Percentiles rank a stretch among this genome's conserved stretches.
These are phyloP conservation scores for Nyctalus aviator DNA, from an alignment of 2,797 vertebrate genomes.

Conservation along the genomic window DNA sequence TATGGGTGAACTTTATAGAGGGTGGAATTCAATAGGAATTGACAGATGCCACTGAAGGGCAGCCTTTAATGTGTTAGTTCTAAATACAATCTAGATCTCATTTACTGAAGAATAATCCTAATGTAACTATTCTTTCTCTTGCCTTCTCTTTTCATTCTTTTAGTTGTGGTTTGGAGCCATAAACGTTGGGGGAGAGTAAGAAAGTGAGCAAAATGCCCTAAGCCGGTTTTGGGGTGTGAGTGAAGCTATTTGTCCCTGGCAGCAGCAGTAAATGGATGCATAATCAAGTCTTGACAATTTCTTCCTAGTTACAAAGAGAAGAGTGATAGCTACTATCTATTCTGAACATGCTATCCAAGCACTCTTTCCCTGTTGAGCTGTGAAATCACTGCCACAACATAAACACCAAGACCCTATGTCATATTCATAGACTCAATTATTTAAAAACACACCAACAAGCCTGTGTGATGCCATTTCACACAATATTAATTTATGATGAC, in stretches of 20 bases:
- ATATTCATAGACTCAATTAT: conserved; percentile 47
- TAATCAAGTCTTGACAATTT: background rate
- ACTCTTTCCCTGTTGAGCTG: background rate
- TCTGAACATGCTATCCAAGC: background rate
- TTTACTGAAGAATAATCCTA: background rate
- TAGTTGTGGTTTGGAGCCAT: background rate
- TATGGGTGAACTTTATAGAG: background rate
- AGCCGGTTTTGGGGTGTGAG: background rate
- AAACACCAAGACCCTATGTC: background rate
- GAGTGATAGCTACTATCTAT: background rate
- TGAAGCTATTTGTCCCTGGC: background rate
- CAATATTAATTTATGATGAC: conserved; percentile 40
- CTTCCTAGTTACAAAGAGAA: background rate
- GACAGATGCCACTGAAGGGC: too few relatives aligned
- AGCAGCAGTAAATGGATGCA: background rate
- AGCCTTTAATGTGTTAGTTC: background rate
- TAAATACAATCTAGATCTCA: background rate
- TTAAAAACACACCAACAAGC: background rate
- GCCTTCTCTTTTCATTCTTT: background rate
- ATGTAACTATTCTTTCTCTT: background rate
- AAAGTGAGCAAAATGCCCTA: too few relatives aligned
- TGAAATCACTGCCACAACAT: background rate
- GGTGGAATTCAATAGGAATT: background rate
- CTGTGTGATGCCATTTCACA: conserved; percentile 32
- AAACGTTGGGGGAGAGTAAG: background rate